Conservation (phyloP, 2,797 vertebrate genomes). For the Enteromius paludinosus region DNA sequence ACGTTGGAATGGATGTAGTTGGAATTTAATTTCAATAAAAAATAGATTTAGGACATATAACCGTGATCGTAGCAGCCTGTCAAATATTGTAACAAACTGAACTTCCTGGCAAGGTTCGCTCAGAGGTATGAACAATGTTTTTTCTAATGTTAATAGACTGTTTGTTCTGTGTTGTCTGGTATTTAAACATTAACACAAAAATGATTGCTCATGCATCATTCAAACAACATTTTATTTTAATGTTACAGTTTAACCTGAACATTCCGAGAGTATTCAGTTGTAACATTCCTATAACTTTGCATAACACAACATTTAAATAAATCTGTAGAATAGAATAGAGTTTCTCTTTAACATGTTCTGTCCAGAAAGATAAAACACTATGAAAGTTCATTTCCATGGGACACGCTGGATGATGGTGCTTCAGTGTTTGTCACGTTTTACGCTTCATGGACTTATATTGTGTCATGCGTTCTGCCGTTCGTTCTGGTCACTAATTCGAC, state of each 20-base stretch:
- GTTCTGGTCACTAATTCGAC: neutral
- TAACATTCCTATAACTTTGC: neutral
- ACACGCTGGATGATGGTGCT: neutral
- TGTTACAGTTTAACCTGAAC: neutral
- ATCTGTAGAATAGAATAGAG: neutral
- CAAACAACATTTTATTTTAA: neutral
- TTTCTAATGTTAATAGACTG: no score
- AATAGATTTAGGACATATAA: neutral
- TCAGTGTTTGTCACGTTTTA: neutral
- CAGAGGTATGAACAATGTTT: no score
- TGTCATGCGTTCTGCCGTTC: neutral
- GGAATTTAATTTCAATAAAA: neutral
- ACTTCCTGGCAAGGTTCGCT: no score
- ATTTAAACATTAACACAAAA: no score
- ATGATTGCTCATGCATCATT: neutral
- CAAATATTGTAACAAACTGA: neutral
- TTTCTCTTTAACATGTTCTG: neutral
- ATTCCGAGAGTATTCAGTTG: neutral
- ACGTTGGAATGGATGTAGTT: neutral
- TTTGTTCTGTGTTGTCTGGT: no score
- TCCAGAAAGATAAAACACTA: neutral
- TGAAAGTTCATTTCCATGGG: neutral
- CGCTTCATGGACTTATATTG: neutral
- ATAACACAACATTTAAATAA: neutral
- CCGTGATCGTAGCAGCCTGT: neutral